Evolutionary conservation across 2,797 vertebrate species (phyloP).

Genomic region (Carcharodon carcharias): DNA sequence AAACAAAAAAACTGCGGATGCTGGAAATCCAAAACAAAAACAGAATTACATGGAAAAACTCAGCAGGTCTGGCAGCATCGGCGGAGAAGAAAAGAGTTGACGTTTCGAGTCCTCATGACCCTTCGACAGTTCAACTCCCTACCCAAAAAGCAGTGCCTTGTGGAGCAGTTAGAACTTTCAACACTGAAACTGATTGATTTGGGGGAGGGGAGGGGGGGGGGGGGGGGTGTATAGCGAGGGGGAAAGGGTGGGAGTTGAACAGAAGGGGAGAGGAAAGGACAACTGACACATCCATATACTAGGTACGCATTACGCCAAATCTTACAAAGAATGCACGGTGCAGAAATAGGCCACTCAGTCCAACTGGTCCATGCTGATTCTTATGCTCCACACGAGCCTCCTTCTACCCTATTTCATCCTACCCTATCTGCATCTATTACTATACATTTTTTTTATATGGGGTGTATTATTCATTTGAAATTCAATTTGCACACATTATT

Average conservation of each 20-base stretch:
- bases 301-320: background rate
- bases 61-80: too few species aligned
- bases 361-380: background rate
- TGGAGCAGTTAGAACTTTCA: background rate
- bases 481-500: background rate
- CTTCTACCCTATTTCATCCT: background rate
- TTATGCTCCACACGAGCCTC: background rate
- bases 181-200: background rate
- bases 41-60: too few species aligned
- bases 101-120: too few species aligned
- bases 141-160: background rate
- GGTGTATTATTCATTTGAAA: background rate
- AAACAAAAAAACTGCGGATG: too few species aligned
- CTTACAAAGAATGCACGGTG: background rate
- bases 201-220: background rate
- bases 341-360: background rate
- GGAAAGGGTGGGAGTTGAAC: fast-evolving
- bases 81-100: too few species aligned
- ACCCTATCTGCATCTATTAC: background rate
- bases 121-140: too few species aligned
- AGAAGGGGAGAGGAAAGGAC: too few species aligned
- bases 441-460: background rate
- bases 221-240: background rate
- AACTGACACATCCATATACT: background rate
- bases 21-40: too few species aligned